Percentiles rank a stretch among this genome's conserved stretches.
phyloP scores from a whole-genome alignment of 2,797 vertebrate species.

The Coccyzus lansbergi region DNA sequence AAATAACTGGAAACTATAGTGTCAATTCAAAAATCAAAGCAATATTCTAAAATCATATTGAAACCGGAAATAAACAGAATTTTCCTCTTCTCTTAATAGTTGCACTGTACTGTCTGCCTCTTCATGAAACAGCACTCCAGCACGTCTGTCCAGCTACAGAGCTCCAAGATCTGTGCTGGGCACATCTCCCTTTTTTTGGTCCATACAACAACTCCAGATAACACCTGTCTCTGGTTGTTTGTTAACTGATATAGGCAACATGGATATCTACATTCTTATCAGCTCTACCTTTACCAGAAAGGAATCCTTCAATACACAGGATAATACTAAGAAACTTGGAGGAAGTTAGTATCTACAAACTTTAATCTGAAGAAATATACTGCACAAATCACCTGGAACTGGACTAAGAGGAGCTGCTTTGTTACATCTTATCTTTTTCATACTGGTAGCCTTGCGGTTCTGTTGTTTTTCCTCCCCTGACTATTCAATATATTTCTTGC shows the following conservation, averaged over 20 bases:
- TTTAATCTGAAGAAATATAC: neutral
- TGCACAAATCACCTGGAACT: neutral
- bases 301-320: neutral
- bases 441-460: neutral
- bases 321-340: neutral
- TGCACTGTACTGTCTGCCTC: neutral
- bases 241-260: neutral
- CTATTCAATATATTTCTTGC: neutral
- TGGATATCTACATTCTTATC: neutral
- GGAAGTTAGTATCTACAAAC: neutral
- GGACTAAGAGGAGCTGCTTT: neutral
- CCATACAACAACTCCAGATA: neutral
- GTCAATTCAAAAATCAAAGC: neutral
- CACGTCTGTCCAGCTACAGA: neutral
- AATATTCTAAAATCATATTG: neutral
- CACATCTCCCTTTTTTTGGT: neutral
- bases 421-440: neutral
- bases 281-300: neutral
- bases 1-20: neutral
- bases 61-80: neutral
- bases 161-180: fast-evolving
- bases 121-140: neutral
- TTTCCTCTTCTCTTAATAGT: neutral
- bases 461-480: neutral
- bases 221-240: neutral